Evolutionary conservation across 2,797 vertebrate genomes (phyloP), one percentile per base, ranked within the genome.

Genomic region (Pangasius larnaudii): DNA sequence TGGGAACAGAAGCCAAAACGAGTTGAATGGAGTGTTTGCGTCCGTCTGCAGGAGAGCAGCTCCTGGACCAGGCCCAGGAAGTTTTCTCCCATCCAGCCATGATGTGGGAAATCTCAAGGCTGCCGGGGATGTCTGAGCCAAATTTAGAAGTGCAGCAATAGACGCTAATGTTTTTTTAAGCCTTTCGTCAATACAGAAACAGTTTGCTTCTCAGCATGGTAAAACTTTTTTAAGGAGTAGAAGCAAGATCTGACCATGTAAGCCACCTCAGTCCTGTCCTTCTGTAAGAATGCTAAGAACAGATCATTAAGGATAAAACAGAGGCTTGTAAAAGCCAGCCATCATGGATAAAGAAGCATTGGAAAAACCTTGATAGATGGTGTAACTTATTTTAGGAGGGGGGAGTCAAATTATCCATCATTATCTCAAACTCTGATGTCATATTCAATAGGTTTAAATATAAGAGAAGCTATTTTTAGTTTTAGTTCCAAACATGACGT

Each of bases 51-150:
- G 83, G 84, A 86, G 81, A 91, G 56, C 85, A 78, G 71, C 53
- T 88, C 74, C 78, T 91, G 88, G 90, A 89, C 72, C 56, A 86
- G 59, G 59, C 39, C 86, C 88, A 91, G 89, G 8, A 67, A 69
- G 78, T 59, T 85, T 39, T 90, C 83, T 77, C 51, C 49, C 78
- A 71, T 88, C 71, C 80, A 67, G 65, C 72, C 27, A 72, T 58
- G 75, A 91, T 80, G 87, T 85, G 88, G 84, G 88, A 87, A 89
- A 85, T 84, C 69, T 77, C 77, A 83, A 67, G 53, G 78, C 84
- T 63, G 71, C 75, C 87, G 39, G 78, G 85, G n/a, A 86, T 71
- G 56, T 36, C 30, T 77, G 58, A 74, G 79, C 85, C 84, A 49
- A 71, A 88, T 90, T 88, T 90, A 90, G 89, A 89, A 36, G 58